Evolutionary conservation across 2,888 invertebrate species (phyloP), one percentile per base, ranked within the genome.

Genomic region (Cyrtodaria siliqua): DNA sequence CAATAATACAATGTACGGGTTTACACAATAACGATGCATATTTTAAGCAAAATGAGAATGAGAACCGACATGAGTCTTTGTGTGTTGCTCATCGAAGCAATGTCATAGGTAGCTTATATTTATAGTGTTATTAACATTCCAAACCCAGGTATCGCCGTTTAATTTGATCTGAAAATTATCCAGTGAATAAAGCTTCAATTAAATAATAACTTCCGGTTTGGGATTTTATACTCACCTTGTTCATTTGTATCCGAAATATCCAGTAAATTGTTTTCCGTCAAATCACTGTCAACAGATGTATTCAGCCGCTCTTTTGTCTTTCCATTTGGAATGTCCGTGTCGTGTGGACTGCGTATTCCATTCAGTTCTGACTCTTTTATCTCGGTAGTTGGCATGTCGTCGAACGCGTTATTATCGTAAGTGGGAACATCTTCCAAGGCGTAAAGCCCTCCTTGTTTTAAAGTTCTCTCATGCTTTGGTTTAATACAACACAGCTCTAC

Each of bases 221-320:
- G n/a, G n/a, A n/a, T n/a, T n/a, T n/a, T n/a, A 33, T 33, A 67
- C 59, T 33, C 42, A 70, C 69, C 42, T 70, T 70, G 55, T 0
- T 62, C 56, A n/a, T 20, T 27, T 20, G 6, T 26, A 14, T 44
- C 61, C 6, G 16, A 20, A 14, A 12, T 20, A 53, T 61, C 62
- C 12, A 70, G 47, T 8, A 62, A 49, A 40, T 70, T 56, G 18
- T 62, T 33, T 33, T 4, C 33, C 29, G 75, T 76, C 33, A 76
- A 18, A 26, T 76, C 75, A 40, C 75, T 76, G 40, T 76, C 75
- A 8, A 76, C 42, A 14, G 69, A 60, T 9, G 55, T 60, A 29
- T 60, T 29, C 60, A 60, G 20, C 12, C 6, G 33, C 12, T 4
- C 4, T 33, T 8, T 33, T 33, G 33, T 33, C 33, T 33, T 33